Conservation (phyloP, 2,888 invertebrate genomes). For the Zootermopsis nevadensis region DNA sequence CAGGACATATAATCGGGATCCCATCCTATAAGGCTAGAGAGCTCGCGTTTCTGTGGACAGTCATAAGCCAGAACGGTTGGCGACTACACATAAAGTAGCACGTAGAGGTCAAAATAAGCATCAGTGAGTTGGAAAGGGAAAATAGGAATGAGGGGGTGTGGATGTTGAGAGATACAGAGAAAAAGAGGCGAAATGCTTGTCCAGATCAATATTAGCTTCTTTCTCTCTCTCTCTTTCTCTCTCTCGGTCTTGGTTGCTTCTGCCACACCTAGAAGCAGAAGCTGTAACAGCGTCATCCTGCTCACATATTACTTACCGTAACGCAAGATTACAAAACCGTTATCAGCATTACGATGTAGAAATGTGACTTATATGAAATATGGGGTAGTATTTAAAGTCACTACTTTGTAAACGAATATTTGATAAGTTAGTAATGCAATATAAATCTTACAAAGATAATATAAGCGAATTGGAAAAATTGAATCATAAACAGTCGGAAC, state of each 20-base stretch:
- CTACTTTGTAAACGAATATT: too few relatives aligned
- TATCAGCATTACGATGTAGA: too few relatives aligned
- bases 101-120: neutral
- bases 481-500: too few relatives aligned
- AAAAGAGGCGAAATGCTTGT: constrained; percentile 15
- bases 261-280: constrained; percentile 14
- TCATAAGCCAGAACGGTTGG: neutral
- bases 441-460: too few relatives aligned
- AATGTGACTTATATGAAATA: too few relatives aligned
- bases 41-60: neutral
- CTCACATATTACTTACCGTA: neutral
- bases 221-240: neutral
- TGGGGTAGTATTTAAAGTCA: too few relatives aligned
- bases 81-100: neutral
- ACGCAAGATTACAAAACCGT: neutral
- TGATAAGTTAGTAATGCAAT: too few relatives aligned
- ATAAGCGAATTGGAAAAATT: too few relatives aligned
- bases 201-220: constrained; percentile 19
- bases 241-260: neutral
- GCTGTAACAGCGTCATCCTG: neutral
- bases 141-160: neutral
- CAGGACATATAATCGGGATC: too few relatives aligned
- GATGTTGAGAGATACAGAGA: constrained; percentile 1
- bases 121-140: neutral
- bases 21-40: neutral